Conservation (phyloP, 1,140 invertebrate genomes). For the Sminthurinus signatus region DNA sequence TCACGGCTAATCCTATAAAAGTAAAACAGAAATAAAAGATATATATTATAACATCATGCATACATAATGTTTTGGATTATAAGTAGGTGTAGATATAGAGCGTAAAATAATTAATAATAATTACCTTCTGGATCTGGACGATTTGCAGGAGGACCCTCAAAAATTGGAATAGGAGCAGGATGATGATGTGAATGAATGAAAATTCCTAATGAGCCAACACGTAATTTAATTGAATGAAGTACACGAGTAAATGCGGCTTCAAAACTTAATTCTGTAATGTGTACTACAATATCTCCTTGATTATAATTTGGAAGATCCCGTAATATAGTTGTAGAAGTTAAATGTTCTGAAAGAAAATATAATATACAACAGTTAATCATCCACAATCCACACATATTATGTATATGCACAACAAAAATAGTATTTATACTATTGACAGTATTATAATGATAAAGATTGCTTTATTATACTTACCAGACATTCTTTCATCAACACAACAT, state of each 20-base stretch:
- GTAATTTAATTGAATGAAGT: not conserved
- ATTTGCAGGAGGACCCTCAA: constrained; percentile 9
- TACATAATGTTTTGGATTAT: not conserved
- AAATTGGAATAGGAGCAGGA: constrained; percentile 5
- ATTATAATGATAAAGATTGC: too few species aligned
- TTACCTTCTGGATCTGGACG: not conserved
- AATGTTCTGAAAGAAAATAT: too few species aligned
- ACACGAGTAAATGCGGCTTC: not conserved
- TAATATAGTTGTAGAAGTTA: constrained; percentile 21
- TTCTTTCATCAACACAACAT: constrained; percentile 16
- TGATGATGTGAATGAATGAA: not conserved
- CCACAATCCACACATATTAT: too few species aligned
- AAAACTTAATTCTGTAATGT: not conserved
- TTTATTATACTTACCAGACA: too few species aligned
- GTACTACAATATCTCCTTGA: constrained; percentile 5
- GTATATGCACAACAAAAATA: too few species aligned
- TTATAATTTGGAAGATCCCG: constrained; percentile 11
- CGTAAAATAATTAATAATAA: too few species aligned
- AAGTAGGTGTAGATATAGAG: too few species aligned
- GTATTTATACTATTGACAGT: too few species aligned
- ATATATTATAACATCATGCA: not conserved
- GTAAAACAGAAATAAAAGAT: not conserved
- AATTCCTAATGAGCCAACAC: not conserved
- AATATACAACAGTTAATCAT: too few species aligned
- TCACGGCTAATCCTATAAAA: not conserved